Conservation (phyloP, 2,888 invertebrate genomes). For the Melikaiella ostensackeni region DNA sequence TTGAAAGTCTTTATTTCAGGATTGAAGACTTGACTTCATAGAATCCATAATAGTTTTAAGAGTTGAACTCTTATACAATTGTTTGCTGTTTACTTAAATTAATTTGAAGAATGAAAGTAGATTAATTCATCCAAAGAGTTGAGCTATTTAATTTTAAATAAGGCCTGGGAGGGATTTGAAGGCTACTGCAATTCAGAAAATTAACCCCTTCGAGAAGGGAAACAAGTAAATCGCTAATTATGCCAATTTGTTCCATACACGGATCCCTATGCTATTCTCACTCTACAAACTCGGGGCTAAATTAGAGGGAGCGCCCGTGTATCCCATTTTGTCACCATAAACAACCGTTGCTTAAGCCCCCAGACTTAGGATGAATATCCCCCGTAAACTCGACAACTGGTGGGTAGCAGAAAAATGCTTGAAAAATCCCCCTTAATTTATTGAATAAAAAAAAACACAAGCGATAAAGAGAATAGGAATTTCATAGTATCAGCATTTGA, state of each 20-base stretch:
- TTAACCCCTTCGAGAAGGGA: neutral
- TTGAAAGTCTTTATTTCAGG: neutral
- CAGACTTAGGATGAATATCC: constrained; percentile 13
- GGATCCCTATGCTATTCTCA: neutral
- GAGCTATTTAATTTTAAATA: too few species aligned
- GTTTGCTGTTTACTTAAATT: too few species aligned
- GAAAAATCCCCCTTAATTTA: neutral
- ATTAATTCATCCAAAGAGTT: too few species aligned
- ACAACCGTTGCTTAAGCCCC: constrained; percentile 28
- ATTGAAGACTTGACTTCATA: neutral
- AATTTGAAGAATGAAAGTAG: too few species aligned
- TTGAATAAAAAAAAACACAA: neutral
- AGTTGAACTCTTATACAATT: too few species aligned
- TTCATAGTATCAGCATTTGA: neutral
- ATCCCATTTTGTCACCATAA: constrained; percentile 37
- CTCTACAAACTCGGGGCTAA: neutral
- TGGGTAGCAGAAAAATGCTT: neutral
- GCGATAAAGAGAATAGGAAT: neutral
- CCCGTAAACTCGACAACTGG: constrained; percentile 12
- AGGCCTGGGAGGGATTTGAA: neutral
- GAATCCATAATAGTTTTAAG: neutral
- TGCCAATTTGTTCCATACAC: constrained; percentile 2
- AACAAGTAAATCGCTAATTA: constrained; percentile 19
- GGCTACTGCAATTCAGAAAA: neutral
- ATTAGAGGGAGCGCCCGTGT: constrained; percentile 18